phyloP scores from a whole-genome alignment of 2,888 invertebrate genomes.

The Dendrolimus pini region DNA sequence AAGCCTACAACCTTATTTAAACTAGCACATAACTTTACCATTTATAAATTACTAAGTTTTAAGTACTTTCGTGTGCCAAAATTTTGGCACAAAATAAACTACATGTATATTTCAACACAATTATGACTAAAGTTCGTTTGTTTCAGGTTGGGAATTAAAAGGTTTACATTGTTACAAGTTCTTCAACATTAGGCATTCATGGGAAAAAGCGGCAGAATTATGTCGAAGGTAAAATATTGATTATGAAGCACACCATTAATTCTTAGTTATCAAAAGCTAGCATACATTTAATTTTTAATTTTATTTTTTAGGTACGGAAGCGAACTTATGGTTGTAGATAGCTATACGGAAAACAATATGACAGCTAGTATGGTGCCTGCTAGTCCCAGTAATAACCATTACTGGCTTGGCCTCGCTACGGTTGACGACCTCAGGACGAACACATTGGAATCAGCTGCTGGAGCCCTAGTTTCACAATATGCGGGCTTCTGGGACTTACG shows the following conservation, averaged over 20 bases:
- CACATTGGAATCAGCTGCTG: conserved; percentile 95
- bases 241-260: neutral
- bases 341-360: conserved; percentile 93
- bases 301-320: conserved; percentile 88
- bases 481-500: conserved; percentile 95
- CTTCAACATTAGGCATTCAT: conserved; percentile 96
- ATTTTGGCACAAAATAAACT: neutral
- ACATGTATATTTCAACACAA: no score
- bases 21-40: conserved; percentile 23
- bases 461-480: conserved; percentile 93
- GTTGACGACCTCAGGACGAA: conserved; percentile 95
- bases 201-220: conserved; percentile 96
- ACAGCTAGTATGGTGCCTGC: conserved; percentile 86
- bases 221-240: conserved; percentile 87
- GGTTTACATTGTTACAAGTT: conserved; percentile 96
- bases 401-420: conserved; percentile 94
- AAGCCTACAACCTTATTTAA: conserved; percentile 29
- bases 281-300: conserved; percentile 25
- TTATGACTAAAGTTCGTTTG: conserved; percentile 5
- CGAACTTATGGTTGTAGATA: conserved; percentile 94
- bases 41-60: conserved; percentile 2
- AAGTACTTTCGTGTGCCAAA: conserved; percentile 1
- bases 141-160: conserved; percentile 94
- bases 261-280: neutral
- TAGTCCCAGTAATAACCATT: conserved; percentile 83